Base-by-base conservation (phyloP, 2,888 invertebrate species). In the Blastobasis adustella region DNA sequence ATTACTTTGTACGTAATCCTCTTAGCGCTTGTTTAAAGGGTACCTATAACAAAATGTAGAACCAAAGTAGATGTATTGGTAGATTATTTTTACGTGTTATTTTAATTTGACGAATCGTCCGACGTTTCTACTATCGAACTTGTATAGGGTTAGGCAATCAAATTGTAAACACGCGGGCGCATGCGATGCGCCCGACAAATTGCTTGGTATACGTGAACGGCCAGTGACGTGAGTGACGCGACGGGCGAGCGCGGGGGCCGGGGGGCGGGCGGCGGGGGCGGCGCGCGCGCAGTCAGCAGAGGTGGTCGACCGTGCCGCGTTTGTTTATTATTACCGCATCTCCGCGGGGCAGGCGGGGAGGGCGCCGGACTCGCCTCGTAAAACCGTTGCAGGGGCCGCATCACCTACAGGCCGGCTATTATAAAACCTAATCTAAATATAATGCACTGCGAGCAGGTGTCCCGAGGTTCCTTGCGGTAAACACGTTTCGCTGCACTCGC, bases 261-360 rank as follows among this genome's bases (percentile, higher is more conserved):
- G 49, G 55, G 53, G 58, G 56, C 53, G 51, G 57, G 46, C 56
- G 58, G 54, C 51, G 43, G 45, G 40, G 41, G 45, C 10, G 10
- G 45, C 37, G 50, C 37, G 37, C 43, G 45, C 38, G 38, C 44
- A 4, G 56, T 23, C 23, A 23, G 23, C 23, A 23, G 23, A 56
- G 59, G 57, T 56, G 49, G 58, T 49, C 58, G 60, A 57, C 53
- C 46, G 50, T 44, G 23, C 6, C 48, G 51, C 50, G 45, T 51
- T 54, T 55, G 56, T 53, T 58, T 54, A 51, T 54, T 55, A 58
- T 58, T 58, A 58, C 56, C 54, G 54, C 54, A 51, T 53, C 23
- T 23, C 23, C 45, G 52, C 47, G 44, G 52, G 45, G 49, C 10
- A 45, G 45, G 50, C 23, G 46, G 43, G 50, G 48, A 49, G 38